Evolutionary conservation across 2,888 invertebrate species (phyloP), one percentile per base, ranked within the genome.

Genomic region (Stegophylla sp.): DNA sequence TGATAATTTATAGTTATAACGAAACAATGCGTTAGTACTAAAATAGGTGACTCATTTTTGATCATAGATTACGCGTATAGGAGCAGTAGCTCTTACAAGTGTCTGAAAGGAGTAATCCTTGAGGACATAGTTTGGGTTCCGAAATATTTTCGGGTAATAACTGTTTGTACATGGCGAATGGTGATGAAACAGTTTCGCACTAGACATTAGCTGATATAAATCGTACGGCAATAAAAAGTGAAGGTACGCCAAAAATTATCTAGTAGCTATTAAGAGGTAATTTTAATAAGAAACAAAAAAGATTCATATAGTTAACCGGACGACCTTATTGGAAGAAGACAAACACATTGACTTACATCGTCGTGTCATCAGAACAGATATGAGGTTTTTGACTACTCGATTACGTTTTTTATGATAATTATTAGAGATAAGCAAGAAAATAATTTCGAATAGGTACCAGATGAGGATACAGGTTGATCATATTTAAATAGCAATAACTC

Each of bases 81-180:
- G 59, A 26, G 23, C 17, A 43, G 17, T 59, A 56, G 56, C 20
- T 56, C 5, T 12, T 72, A 0, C 5, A 72, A 5, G 23, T 56
- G 26, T 12, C 56, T 43, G 43, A 72, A 72, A 59, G n/a, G 12
- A 59, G 26, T 59, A 72, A 72, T 56, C 23, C 26, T 43, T 72
- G 43, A 41, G 43, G 17, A 43, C 12, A 59, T 59, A 26, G 20
- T 69, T 20, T 51, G 17, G 12, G 15, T 43, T 23, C 59, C 23
- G 43, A 72, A 56, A 59, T 59, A 45, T 59, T 45, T 72, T 72
- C 26, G 26, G n/a, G 0, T 67, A 59, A n/a, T 72, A 59, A 56
- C 26, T 26, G 26, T 43, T 43, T 56, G 12, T 20, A 4, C 1
- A 4, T 51, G 15, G 48, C 41, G 41, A 51, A 4, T 51, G 15